Evolutionary conservation across 1,140 invertebrate genomes (phyloP).

Genomic region (Anastatus disparis): DNA sequence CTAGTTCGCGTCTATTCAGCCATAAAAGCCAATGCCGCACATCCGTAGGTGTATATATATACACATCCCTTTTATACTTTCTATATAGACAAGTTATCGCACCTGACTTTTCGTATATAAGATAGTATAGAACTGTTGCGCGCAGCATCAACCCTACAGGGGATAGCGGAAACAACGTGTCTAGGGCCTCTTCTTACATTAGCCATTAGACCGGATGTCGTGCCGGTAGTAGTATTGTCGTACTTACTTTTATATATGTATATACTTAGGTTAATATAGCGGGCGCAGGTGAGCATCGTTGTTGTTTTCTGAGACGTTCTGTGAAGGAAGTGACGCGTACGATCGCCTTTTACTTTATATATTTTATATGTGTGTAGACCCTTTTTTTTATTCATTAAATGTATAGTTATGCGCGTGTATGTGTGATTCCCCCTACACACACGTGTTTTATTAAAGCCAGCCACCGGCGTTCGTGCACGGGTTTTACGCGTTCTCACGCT

Average conservation of each 20-base stretch:
- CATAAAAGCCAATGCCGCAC: not conserved
- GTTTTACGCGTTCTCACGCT: constrained; percentile 62
- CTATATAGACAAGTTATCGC: not conserved
- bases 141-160: not conserved
- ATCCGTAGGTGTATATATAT: not conserved
- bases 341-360: constrained; percentile 39
- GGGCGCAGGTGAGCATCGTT: constrained; percentile 23
- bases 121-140: no score
- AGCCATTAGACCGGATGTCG: constrained; percentile 5
- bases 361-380: no score
- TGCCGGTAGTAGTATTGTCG: not conserved
- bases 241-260: no score
- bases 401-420: no score
- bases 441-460: not conserved
- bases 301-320: not conserved
- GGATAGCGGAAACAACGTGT: constrained; percentile 26
- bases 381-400: not conserved
- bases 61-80: no score
- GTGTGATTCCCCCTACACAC: not conserved
- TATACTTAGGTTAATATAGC: no score
- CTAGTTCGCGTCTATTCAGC: not conserved
- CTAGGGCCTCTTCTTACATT: constrained; percentile 6
- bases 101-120: no score
- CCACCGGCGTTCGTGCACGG: constrained; percentile 48
- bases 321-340: constrained; percentile 38